These are phyloP conservation scores for Cotesia congregata DNA, from an alignment of 2,888 invertebrate species.

Conservation along the genomic window DNA sequence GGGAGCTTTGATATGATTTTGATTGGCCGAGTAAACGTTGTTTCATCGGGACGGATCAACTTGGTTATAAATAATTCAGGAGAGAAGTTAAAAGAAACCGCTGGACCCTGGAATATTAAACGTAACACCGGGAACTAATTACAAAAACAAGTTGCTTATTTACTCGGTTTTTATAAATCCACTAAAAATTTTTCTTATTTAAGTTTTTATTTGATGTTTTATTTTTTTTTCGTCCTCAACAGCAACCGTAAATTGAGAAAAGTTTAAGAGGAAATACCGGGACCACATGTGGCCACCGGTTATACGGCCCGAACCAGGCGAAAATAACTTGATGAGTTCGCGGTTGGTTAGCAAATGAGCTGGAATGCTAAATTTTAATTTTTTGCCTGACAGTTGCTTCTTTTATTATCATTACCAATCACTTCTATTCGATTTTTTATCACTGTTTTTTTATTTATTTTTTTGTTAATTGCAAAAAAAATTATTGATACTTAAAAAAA, in stretches of 20 bases:
- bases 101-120: slow-evolving; percentile 15
- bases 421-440: slow-evolving; percentile 4
- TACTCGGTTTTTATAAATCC: neutral
- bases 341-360: slow-evolving; percentile 14
- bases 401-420: slow-evolving; percentile 13
- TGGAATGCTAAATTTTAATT: slow-evolving; percentile 20
- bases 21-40: neutral
- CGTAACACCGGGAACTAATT: slow-evolving; percentile 33
- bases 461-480: neutral
- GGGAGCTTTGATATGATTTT: neutral
- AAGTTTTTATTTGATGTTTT: neutral
- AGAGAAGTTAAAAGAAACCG: neutral
- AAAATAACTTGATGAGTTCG: slow-evolving; percentile 29
- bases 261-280: slow-evolving; percentile 19
- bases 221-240: slow-evolving; percentile 10
- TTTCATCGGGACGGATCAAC: slow-evolving; percentile 2
- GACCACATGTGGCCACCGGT: slow-evolving; percentile 38
- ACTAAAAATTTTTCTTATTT: slow-evolving; percentile 6
- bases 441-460: neutral
- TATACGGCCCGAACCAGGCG: slow-evolving; percentile 33
- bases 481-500: neutral
- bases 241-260: slow-evolving; percentile 34
- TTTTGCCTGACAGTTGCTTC: slow-evolving; percentile 30
- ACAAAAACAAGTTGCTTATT: slow-evolving; percentile 20
- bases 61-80: slow-evolving; percentile 11